Base-by-base conservation (phyloP, 2,888 invertebrate genomes). In the Acronicta psi region DNA sequence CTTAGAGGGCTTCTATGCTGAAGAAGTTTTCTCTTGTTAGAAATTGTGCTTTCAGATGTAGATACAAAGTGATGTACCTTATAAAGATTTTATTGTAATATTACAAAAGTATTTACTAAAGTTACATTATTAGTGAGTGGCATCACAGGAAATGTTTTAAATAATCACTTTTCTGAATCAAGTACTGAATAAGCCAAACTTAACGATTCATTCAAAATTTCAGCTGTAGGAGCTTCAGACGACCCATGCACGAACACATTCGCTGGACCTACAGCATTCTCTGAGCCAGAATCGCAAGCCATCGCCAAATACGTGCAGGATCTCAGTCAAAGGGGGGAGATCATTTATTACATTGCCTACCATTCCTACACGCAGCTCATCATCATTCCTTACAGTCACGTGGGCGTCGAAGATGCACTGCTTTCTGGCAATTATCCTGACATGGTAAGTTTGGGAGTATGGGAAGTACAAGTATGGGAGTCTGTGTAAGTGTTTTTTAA, bases 361-460 rank as follows among this genome's bases (percentile, higher is more conserved):
- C 96, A 96, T 80, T 95, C 95, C 0, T 96, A 90, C 76, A 92
- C 95, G 0, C 95, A 96, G 63, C 79, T 94, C 25, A 83, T 95
- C 10, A 73, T 95, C 9, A 75, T 95, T n/a, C 95, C 95, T 0
- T 95, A 92, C 63, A 95, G 95, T 45, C 88, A 94, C 54, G 75
- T 89, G 0, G 49, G 31, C 10, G 73, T 59, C 13, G 65, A 65
- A n/a, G 76, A 75, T 6, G 60, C 63, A 2, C 69, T 82, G 1
- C 50, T 74, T 0, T 82, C 86, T 1, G 80, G 78, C 5, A 92
- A 93, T 65, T 94, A 87, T 62, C 87, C 79, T 37, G 86, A 93
- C 54, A 85, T 92, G 88, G 94, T 94, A 63, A 80, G 8, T 2
- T 43, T 25, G n/a, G n/a, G n/a, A n/a, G n/a, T n/a, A n/a, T n/a